Evolutionary conservation across 2,888 invertebrate species (phyloP).

Genomic region (Xylocampa areola): DNA sequence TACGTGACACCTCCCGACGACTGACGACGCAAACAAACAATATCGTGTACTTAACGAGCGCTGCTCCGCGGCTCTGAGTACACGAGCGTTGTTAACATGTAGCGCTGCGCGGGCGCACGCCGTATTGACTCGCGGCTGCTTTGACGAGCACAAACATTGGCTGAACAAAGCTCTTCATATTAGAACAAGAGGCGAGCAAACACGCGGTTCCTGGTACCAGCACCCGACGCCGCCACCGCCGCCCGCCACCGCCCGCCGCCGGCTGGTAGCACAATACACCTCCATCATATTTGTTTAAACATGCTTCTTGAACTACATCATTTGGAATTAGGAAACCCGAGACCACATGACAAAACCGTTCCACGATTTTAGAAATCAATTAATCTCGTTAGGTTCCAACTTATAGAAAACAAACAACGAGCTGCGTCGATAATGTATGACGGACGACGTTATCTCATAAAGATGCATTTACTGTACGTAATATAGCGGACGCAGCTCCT

Average conservation of each 20-base stretch:
- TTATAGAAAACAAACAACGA: slow-evolving; percentile 19
- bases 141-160: slow-evolving; percentile 63
- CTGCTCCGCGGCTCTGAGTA: neutral
- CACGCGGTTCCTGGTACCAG: slow-evolving; percentile 56
- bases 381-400: slow-evolving; percentile 16
- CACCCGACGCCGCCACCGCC: slow-evolving; percentile 15
- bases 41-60: slow-evolving; percentile 11
- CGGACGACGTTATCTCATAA: slow-evolving; percentile 46
- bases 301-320: slow-evolving; percentile 6
- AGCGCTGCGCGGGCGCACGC: slow-evolving; percentile 22
- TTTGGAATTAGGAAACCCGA: slow-evolving; percentile 5
- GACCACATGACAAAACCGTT: slow-evolving; percentile 2
- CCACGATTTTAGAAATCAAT: slow-evolving; percentile 21
- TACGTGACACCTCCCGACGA: slow-evolving; percentile 27
- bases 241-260: neutral
- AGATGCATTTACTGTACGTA: slow-evolving; percentile 55
- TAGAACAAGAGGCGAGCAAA: slow-evolving; percentile 66
- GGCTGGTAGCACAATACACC: slow-evolving; percentile 22
- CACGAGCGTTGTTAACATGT: slow-evolving; percentile 13
- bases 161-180: slow-evolving; percentile 62
- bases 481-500: slow-evolving; percentile 43
- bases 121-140: slow-evolving; percentile 49
- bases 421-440: slow-evolving; percentile 40
- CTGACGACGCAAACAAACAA: slow-evolving; percentile 32
- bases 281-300: slow-evolving; percentile 19